Base-by-base conservation (phyloP, 2,113 vertebrate species). In the Hippocampus guttulatus region DNA sequence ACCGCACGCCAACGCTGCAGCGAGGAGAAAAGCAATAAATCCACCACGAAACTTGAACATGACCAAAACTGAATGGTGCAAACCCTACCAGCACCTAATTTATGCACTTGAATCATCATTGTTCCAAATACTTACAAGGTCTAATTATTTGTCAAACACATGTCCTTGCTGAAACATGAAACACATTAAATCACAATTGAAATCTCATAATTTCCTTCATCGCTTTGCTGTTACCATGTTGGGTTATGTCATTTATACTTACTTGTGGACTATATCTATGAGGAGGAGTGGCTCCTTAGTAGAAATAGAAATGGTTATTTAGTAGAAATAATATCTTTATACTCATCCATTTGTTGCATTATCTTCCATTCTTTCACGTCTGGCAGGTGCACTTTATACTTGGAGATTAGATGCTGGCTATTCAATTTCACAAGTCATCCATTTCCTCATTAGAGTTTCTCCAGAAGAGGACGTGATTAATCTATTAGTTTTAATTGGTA, bases 401-500 rank as follows among this genome's bases (percentile, higher is more conserved):
- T 21, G 23, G 23, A 72, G 64, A 72, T 65, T 47, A 65, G 69
- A 78, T 81, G 60, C 75, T 73, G 66, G 64, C 68, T 67, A 54
- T 74, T 71, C 64, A 57, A 78, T 85, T 84, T 74, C 69, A 66
- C 71, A 70, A 68, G 69, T 75, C 76, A 73, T 76, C 61, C 69
- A 75, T 68, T 71, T 43, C 47, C 67, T 81, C 72, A 58, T 67
- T 68, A 33, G 69, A 71, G 74, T 79, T 45, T n/a, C 47, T 68
- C 72, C 70, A 68, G 51, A 78, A 78, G 75, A 60, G 41, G 55
- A 51, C 67, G 74, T 80, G 80, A 81, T 84, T 78, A 78, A 74
- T 78, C 81, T 72, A 82, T 83, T 81, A 81, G 74, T 72, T 58
- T 52, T 63, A 84, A 81, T 74, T 77, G 75, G 61, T 61, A 57